phyloP scores from a whole-genome alignment of 2,113 vertebrate genomes.

The Eubucco bourcierii region DNA sequence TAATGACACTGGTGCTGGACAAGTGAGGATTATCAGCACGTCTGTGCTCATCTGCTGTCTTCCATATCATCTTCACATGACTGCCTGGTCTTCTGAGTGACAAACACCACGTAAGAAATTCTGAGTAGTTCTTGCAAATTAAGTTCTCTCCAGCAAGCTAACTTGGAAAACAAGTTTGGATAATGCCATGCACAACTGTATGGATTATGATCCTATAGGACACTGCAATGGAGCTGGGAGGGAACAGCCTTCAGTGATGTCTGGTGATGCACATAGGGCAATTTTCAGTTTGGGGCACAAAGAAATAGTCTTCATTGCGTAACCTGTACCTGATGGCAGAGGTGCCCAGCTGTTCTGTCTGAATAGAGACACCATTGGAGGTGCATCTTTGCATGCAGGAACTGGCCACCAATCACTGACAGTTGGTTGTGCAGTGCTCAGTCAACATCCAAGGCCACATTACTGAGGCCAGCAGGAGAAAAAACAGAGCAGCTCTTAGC shows the following conservation, averaged over 20 bases:
- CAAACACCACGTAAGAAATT: neutral
- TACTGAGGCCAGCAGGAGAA: neutral
- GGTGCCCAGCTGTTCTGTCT: neutral
- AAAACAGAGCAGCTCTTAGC: neutral
- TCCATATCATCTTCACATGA: neutral
- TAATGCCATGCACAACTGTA: neutral
- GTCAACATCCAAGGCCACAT: neutral
- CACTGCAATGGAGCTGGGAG: neutral
- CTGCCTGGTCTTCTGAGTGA: neutral
- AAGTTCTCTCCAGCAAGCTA: neutral
- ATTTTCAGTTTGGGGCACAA: neutral
- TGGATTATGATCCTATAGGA: neutral
- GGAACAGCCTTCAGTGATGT: neutral
- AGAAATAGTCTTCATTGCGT: neutral
- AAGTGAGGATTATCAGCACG: neutral
- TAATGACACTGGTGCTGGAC: neutral
- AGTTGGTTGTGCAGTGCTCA: neutral
- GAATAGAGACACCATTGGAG: neutral
- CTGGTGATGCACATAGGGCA: fast-evolving
- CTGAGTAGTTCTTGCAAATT: neutral
- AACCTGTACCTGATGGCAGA: neutral
- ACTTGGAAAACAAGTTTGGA: neutral
- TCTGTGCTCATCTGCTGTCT: neutral
- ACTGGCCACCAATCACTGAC: neutral
- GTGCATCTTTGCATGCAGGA: neutral